phyloP scores from a whole-genome alignment of 2,797 vertebrate species.

The Macropus fuliginosus region DNA sequence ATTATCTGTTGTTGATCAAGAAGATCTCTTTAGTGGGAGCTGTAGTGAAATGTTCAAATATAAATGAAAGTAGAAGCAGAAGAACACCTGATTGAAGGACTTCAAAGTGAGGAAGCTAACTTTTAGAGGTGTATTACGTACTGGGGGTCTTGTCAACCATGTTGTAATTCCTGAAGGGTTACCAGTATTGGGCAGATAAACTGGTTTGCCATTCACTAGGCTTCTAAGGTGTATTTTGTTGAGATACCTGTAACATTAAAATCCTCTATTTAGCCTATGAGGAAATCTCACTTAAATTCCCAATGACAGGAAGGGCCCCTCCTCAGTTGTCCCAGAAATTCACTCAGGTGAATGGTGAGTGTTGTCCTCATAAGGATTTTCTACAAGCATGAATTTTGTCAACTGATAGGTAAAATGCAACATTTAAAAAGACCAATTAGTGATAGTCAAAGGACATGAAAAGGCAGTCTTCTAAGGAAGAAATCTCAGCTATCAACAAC shows the following conservation, averaged over 20 bases:
- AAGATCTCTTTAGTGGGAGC: background rate
- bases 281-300: background rate
- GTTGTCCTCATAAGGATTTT: background rate
- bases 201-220: background rate
- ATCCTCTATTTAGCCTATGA: background rate
- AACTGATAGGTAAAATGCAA: background rate
- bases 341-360: background rate
- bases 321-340: background rate
- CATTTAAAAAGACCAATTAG: background rate
- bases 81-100: background rate
- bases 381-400: background rate
- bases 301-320: background rate
- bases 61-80: background rate
- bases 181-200: background rate
- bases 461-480: background rate
- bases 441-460: background rate
- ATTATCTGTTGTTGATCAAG: background rate
- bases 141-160: background rate
- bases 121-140: background rate
- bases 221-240: background rate
- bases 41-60: background rate
- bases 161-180: background rate
- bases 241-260: background rate
- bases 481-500: background rate
- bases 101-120: background rate